A percentile compares a stretch with the other conserved stretches of the same genome.
Evolutionary conservation across 2,797 vertebrate species (phyloP).

Genomic region (Gallinago nigripennis): DNA sequence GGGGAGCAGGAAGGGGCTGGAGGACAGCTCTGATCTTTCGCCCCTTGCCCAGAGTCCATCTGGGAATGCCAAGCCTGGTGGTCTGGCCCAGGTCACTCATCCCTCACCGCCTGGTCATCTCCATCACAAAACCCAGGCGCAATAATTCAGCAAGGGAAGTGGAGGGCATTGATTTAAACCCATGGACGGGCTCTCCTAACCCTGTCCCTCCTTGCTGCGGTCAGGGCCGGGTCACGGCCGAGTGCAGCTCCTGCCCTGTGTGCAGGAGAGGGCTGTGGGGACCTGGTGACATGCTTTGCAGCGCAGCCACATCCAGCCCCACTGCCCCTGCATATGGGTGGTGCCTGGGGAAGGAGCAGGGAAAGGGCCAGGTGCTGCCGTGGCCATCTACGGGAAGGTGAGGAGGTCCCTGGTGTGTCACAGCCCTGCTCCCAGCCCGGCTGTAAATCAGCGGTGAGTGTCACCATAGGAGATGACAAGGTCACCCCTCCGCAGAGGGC

Average conservation of each 20-base stretch:
- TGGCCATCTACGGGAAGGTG: fast-evolving
- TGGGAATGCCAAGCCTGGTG: slow-evolving; percentile 32
- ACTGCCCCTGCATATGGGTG: fast-evolving
- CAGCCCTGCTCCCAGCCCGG: background rate
- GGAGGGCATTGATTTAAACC: slow-evolving; percentile 51
- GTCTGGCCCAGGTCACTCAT: slow-evolving; percentile 46
- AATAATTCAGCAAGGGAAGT: slow-evolving; percentile 57
- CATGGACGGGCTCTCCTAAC: background rate
- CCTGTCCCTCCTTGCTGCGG: background rate
- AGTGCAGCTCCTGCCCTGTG: background rate
- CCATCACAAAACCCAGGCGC: slow-evolving; percentile 54
- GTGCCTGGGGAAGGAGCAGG: background rate
- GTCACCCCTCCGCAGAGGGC: background rate
- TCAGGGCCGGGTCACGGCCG: slow-evolving; percentile 21
- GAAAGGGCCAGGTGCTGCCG: background rate
- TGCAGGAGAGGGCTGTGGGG: background rate
- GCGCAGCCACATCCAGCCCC: fast-evolving
- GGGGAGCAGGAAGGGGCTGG: background rate
- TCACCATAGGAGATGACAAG: background rate
- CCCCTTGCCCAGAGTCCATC: background rate
- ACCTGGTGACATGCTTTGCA: fast-evolving
- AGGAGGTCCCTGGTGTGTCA: background rate
- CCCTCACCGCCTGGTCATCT: slow-evolving; percentile 44
- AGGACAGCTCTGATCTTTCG: slow-evolving; percentile 33
- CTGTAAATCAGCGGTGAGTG: background rate